Percentiles rank a stretch among this genome's conserved stretches.
Evolutionary conservation across 2,113 vertebrate genomes (phyloP).

Genomic region (Alligator sinensis): DNA sequence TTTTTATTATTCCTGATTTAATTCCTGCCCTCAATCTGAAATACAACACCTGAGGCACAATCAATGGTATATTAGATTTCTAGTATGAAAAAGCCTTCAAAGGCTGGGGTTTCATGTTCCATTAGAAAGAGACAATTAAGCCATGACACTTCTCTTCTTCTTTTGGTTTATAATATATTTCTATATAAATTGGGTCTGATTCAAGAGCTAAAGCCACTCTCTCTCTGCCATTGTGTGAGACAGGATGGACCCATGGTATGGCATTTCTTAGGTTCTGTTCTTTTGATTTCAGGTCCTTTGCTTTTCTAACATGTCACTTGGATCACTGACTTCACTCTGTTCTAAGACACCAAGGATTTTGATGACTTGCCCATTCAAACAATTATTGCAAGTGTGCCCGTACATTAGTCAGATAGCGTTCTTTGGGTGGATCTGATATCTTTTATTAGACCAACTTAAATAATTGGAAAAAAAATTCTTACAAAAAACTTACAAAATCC

Average conservation of each 20-base stretch:
- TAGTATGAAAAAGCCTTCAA: too few relatives aligned
- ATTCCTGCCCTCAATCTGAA: background rate
- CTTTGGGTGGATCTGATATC: too few relatives aligned
- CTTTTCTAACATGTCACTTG: background rate
- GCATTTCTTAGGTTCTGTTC: too few relatives aligned
- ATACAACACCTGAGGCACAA: too few relatives aligned
- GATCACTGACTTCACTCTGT: background rate
- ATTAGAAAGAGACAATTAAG: background rate
- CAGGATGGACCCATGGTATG: too few relatives aligned
- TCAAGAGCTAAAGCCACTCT: background rate
- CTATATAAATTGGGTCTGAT: background rate
- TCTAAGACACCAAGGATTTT: background rate
- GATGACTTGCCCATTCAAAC: background rate
- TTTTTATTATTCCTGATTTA: background rate
- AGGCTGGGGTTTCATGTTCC: too few relatives aligned
- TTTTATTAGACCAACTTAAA: too few relatives aligned
- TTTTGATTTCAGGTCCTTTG: background rate
- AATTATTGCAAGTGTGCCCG: background rate
- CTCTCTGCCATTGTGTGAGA: too few relatives aligned
- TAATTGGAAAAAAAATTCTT: too few relatives aligned
- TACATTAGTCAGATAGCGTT: too few relatives aligned
- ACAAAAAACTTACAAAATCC: too few relatives aligned
- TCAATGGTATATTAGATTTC: too few relatives aligned
- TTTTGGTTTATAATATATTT: background rate
- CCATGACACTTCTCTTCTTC: background rate